A percentile compares a stretch with the other conserved stretches of the same genome.
Conservation (phyloP, 1,140 invertebrate species). For the Drosophila littoralis region DNA sequence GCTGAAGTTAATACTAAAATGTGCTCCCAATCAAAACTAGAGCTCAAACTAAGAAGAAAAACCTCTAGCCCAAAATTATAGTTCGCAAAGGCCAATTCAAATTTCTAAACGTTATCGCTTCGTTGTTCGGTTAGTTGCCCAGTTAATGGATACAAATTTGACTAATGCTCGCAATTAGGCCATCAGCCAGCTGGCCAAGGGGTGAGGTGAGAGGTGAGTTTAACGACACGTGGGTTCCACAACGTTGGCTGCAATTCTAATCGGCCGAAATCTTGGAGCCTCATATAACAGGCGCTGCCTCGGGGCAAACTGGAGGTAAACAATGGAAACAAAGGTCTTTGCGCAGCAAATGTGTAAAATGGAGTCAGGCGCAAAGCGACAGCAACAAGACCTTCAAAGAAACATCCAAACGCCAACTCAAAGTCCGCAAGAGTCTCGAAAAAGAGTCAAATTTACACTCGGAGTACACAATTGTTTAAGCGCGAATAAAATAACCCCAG, state of each 20-base stretch:
- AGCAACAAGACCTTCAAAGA: conserved; percentile 48
- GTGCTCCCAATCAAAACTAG: neutral
- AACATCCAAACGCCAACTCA: conserved; percentile 23
- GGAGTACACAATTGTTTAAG: neutral
- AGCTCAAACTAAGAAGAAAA: neutral
- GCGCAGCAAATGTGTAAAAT: conserved; percentile 17
- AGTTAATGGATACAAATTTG: conserved; percentile 25
- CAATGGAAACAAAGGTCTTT: conserved; percentile 35
- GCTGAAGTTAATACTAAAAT: neutral
- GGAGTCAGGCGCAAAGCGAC: conserved; percentile 2
- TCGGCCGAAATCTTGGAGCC: conserved; percentile 70
- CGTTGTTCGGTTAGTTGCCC: neutral
- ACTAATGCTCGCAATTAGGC: conserved; percentile 23
- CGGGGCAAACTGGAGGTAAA: conserved; percentile 40
- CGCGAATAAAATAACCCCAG: conserved; percentile 1
- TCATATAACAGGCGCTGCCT: too few relatives aligned
- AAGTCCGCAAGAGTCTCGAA: conserved; percentile 21
- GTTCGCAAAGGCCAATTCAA: neutral
- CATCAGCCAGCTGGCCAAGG: neutral
- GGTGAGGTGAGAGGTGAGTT: neutral
- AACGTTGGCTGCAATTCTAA: conserved; percentile 61
- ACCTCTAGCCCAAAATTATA: neutral
- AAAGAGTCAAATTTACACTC: conserved; percentile 8
- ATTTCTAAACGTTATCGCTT: conserved; percentile 21
- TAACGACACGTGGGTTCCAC: conserved; percentile 52